These are phyloP conservation scores for Aplidium turbinatum DNA, from an alignment of 23 tunicate species.

Conservation along the genomic window DNA sequence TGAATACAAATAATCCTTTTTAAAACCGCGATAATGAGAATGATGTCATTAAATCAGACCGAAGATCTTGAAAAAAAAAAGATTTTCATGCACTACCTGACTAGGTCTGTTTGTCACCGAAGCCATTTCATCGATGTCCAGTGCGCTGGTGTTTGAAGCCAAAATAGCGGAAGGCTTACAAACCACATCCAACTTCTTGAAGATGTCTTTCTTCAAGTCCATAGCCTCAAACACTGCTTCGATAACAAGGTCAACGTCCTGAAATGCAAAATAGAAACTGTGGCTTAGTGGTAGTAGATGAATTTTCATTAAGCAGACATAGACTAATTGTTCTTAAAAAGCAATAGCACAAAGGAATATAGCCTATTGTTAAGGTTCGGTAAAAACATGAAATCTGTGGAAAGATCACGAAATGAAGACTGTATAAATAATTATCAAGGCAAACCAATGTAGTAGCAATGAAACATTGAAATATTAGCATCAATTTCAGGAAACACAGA, in stretches of 20 bases:
- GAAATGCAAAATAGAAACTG: background rate
- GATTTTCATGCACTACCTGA: constrained; percentile 12
- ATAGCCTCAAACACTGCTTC: constrained; percentile 80
- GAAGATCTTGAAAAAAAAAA: background rate
- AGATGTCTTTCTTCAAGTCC: constrained; percentile 57
- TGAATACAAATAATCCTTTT: too few relatives aligned
- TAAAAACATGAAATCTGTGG: too few relatives aligned
- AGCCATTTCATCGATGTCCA: constrained; percentile 77
- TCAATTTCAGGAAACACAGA: too few relatives aligned
- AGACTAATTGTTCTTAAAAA: too few relatives aligned
- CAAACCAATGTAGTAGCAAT: too few relatives aligned
- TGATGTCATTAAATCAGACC: too few relatives aligned
- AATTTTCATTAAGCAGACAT: background rate
- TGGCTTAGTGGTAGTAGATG: background rate
- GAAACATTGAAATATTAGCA: too few relatives aligned
- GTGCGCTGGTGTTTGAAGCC: constrained; percentile 72
- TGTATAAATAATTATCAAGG: too few relatives aligned
- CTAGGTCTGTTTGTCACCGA: constrained; percentile 60
- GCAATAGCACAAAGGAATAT: too few relatives aligned
- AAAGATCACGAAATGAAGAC: too few relatives aligned
- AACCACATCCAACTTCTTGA: constrained; percentile 38
- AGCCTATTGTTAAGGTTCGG: too few relatives aligned
- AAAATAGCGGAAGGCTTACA: constrained; percentile 74
- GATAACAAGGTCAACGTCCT: constrained; percentile 76
- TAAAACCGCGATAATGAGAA: too few relatives aligned